phyloP scores from a whole-genome alignment of 2,888 invertebrate genomes.

The Agriopis aurantiaria region DNA sequence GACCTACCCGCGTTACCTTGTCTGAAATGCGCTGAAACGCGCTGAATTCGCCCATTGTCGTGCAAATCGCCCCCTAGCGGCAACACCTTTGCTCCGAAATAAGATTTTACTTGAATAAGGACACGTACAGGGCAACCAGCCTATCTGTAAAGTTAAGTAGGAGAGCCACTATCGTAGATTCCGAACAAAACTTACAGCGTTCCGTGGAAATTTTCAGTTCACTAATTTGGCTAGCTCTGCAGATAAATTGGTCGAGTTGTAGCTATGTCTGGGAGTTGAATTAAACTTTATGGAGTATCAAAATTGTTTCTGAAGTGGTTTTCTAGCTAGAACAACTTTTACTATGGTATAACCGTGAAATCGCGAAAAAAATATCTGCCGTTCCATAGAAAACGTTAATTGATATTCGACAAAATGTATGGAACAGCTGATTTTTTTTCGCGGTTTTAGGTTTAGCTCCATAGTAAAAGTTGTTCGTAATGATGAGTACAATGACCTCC shows the following conservation, averaged over 20 bases:
- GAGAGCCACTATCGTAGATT: not conserved
- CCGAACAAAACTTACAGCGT: not conserved
- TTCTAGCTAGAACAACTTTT: not conserved
- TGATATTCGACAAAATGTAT: too few species aligned
- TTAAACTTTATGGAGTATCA: constrained; percentile 29
- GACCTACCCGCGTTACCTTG: constrained; percentile 18
- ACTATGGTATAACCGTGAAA: too few species aligned
- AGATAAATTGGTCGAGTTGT: not conserved
- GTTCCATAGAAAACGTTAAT: too few species aligned
- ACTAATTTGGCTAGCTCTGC: not conserved
- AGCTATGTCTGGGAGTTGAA: constrained; percentile 21
- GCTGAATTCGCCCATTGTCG: constrained; percentile 42
- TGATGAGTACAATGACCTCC: too few species aligned
- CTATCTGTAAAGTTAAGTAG: not conserved
- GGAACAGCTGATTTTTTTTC: too few species aligned
- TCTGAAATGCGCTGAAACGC: constrained; percentile 22
- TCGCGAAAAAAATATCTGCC: too few species aligned
- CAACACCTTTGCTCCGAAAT: constrained; percentile 34
- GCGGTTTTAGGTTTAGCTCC: too few species aligned
- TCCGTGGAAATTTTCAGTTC: not conserved
- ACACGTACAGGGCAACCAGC: constrained; percentile 20
- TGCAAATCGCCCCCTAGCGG: constrained; percentile 39
- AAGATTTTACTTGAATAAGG: constrained; percentile 41
- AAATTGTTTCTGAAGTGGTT: not conserved
- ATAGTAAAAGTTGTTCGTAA: too few species aligned